Percentiles rank a stretch among this genome's conserved stretches.
Conservation (phyloP, 1,140 invertebrate species). For the roundworm (Caenorhabditis elegans) region WBcel235 BX284604.4:15943501-15944000, state of each 20-base stretch:
- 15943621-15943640: too few species aligned
- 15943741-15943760: constrained; percentile 91
- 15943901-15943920: background rate
- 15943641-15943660: too few species aligned
- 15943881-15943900: background rate
- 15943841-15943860: too few species aligned
- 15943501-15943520: constrained; percentile 85
- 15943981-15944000: background rate
- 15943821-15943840: too few species aligned
- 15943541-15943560: constrained; percentile 94
- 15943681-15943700: constrained; percentile 73
- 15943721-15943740: constrained; percentile 90
- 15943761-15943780: constrained; percentile 76
- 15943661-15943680: background rate
- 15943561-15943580: too few species aligned
- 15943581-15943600: constrained; percentile 92
- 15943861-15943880: too few species aligned
- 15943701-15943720: constrained; percentile 98
- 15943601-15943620: too few species aligned
- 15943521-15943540: constrained; percentile 93
- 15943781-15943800: too few species aligned
- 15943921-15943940: background rate
- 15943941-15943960: background rate
- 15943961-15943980: background rate
- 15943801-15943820: too few species aligned